Evolutionary conservation across 2,797 vertebrate genomes (phyloP), one percentile per base, ranked within the genome.

Genomic region (Schizothorax lantsangensis): DNA sequence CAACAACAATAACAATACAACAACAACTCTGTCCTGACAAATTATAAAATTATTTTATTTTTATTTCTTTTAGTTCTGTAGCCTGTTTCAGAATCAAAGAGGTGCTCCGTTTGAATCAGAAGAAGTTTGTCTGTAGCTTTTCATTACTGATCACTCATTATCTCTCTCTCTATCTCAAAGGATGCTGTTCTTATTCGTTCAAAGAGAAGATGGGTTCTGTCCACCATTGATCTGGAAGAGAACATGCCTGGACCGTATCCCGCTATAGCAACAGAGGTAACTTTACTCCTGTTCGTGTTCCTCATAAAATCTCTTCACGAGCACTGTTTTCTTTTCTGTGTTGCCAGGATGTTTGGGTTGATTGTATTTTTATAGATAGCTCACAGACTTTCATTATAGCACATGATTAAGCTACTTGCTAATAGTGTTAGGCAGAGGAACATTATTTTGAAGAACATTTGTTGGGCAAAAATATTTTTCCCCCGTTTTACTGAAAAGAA

Each of bases 131-230:
- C 62, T 64, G n/a, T 64, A 64, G 62, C 1, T 64, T 30, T 64
- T 64, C 5, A 14, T 5, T 30, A 17, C 30, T 6, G 23, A 57
- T 72, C 9, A 59, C 33, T 59, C 15, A 14, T 6, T 38, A 5
- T 64, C 1, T 38, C 62, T 73, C 33, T 15, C n/a, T 17, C n/a
- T 15, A 5, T 69, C 43, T 88, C 6, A 79, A 88, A 96, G 95
- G 93, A 95, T 19, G 54, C 57, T 14, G 79, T 93, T 57, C 91
- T 97, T 12, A 33, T 12, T 14, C 92, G 95, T 19, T 87, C 92
- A 57, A 97, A 97, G 91, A 96, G 96, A 91, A 92, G 95, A 88
- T 97, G 97, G 97, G 84, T 97, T 68, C 88, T 97, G 84, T 96
- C 95, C n/a, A 96, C 96, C 0, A 91, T 97, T 83, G 93, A 96